Evolutionary conservation across 2,113 vertebrate species (phyloP).

Genomic region (Plectropomus leopardus): DNA sequence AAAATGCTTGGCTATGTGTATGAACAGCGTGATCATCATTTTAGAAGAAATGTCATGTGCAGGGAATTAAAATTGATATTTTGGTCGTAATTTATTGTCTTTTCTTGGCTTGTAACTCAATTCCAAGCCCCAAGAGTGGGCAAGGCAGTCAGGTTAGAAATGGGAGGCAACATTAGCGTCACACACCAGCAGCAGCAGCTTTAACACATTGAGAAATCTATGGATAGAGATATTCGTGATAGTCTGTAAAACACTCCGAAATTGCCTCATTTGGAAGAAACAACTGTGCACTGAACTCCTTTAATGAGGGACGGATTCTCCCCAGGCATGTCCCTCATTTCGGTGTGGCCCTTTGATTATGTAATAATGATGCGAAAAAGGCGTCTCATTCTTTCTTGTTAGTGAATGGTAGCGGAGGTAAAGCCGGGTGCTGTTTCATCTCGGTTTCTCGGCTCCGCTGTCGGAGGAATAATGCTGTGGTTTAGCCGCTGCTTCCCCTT

Average conservation of each 20-base stretch:
- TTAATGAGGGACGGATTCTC: conserved; percentile 62
- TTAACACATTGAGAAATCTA: conserved; percentile 16
- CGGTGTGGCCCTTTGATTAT: conserved; percentile 61
- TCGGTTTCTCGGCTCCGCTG: not conserved
- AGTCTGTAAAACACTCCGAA: conserved; percentile 46
- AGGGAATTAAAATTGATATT: conserved; percentile 72
- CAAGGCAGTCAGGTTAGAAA: conserved; percentile 50
- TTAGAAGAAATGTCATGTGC: conserved; percentile 56
- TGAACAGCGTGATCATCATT: conserved; percentile 62
- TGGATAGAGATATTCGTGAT: conserved; percentile 48
- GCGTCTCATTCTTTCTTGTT: conserved; percentile 59
- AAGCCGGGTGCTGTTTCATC: conserved; percentile 40
- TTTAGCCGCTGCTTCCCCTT: conserved; percentile 20
- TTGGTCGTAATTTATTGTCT: conserved; percentile 63
- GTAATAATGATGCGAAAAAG: conserved; percentile 62
- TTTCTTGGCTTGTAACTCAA: conserved; percentile 47
- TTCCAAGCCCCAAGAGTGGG: conserved; percentile 37
- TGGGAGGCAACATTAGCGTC: conserved; percentile 26
- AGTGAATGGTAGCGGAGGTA: conserved; percentile 53
- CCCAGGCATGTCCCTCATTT: conserved; percentile 56
- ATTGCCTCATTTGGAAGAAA: conserved; percentile 65
- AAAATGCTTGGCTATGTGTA: conserved; percentile 34
- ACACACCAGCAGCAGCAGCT: conserved; percentile 14
- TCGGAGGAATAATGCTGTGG: not conserved
- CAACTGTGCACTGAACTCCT: conserved; percentile 36